Percentiles rank a stretch among this genome's conserved stretches.
phyloP scores from a whole-genome alignment of 2,888 invertebrate genomes.

The Hypena proboscidalis region DNA sequence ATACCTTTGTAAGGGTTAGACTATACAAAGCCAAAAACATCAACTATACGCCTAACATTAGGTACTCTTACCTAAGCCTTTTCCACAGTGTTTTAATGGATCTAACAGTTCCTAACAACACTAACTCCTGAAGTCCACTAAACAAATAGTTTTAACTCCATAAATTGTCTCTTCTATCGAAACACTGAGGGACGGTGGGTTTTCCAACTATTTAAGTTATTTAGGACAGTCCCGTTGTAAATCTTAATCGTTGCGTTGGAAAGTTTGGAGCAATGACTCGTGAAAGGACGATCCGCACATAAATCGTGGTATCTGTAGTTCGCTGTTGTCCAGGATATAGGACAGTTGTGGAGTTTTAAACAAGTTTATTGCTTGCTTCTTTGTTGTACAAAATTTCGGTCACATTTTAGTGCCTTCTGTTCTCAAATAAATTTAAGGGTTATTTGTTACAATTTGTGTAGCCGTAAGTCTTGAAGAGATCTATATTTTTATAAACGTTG shows the following conservation, averaged over 20 bases:
- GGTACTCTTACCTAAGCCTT: background rate
- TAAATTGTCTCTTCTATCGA: slow-evolving; percentile 38
- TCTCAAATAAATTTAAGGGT: too few relatives aligned
- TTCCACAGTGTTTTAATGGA: slow-evolving; percentile 6
- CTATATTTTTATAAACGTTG: too few relatives aligned
- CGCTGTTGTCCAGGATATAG: slow-evolving; percentile 18
- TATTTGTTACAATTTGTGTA: too few relatives aligned
- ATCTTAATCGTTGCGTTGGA: slow-evolving; percentile 72
- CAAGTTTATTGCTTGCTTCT: slow-evolving; percentile 21
- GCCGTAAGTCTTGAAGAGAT: too few relatives aligned
- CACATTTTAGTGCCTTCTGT: too few relatives aligned
- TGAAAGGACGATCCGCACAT: slow-evolving; percentile 69
- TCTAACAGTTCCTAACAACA: slow-evolving; percentile 17
- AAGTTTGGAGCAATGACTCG: slow-evolving; percentile 77
- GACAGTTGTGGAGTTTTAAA: slow-evolving; percentile 33
- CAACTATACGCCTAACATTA: too few relatives aligned
- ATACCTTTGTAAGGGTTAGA: too few relatives aligned
- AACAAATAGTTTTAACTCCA: slow-evolving; percentile 40
- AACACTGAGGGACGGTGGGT: slow-evolving; percentile 47
- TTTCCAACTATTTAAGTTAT: slow-evolving; percentile 77
- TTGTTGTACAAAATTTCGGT: too few relatives aligned
- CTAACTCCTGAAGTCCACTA: slow-evolving; percentile 26
- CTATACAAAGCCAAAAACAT: too few relatives aligned
- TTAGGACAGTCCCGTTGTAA: slow-evolving; percentile 72
- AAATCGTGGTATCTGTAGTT: slow-evolving; percentile 61